Conservation (phyloP, 2,113 vertebrate species). For the Bubo blakistoni region DNA sequence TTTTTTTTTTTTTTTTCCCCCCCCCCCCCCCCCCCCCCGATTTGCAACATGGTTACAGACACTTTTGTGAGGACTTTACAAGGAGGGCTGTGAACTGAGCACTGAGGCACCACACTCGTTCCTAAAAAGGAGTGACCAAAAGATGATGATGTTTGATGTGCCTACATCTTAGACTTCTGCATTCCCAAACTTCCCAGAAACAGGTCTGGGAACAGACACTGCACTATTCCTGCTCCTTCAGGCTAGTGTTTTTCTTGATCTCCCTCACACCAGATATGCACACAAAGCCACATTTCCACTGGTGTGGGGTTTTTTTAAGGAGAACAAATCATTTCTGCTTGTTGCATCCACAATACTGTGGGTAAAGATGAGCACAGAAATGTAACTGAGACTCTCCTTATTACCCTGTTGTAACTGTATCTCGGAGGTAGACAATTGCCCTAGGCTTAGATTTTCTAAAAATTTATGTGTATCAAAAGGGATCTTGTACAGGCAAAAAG, state of each 20-base stretch:
- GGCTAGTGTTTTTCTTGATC: not conserved
- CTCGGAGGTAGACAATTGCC: slow-evolving; percentile 34
- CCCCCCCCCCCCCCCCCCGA: not conserved
- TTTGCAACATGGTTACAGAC: not conserved
- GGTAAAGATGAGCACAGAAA: not conserved
- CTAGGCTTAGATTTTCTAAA: slow-evolving; percentile 39
- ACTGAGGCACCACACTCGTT: accelerated
- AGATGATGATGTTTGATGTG: not conserved
- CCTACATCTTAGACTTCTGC: not conserved
- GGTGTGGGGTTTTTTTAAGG: not conserved
- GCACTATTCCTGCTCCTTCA: not conserved
- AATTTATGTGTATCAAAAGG: slow-evolving; percentile 53
- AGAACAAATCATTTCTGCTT: not conserved
- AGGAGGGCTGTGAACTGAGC: not conserved
- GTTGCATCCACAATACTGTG: not conserved
- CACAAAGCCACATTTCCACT: not conserved
- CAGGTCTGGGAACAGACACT: not conserved
- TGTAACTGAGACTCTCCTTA: not conserved
- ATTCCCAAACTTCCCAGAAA: not conserved
- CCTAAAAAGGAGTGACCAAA: not conserved
- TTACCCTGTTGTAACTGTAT: slow-evolving; percentile 2
- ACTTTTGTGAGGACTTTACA: not conserved
- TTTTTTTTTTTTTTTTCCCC: too few species aligned
- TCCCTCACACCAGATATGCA: not conserved
- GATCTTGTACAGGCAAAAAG: slow-evolving; percentile 64